Percentiles rank a stretch among this genome's conserved stretches.
Evolutionary conservation across 2,888 invertebrate species (phyloP).

Genomic region (Microchrysa polita): DNA sequence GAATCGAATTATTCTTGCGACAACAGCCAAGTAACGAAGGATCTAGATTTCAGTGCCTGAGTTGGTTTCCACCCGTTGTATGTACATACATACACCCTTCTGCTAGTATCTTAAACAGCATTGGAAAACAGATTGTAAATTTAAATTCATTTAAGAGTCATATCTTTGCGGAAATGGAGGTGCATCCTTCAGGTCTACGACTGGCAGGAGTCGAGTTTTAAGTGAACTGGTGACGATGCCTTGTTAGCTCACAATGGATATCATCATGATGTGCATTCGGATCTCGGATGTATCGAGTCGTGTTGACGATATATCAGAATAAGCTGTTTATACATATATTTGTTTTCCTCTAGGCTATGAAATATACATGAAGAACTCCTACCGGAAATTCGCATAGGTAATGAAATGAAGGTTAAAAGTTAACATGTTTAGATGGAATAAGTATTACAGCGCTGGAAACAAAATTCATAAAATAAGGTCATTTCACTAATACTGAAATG

Average conservation of each 20-base stretch:
- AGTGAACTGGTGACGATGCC: constrained; percentile 18
- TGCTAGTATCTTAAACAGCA: too few relatives aligned
- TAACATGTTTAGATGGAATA: too few relatives aligned
- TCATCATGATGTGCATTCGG: background rate
- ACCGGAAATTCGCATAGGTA: background rate
- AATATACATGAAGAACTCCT: background rate
- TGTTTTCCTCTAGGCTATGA: constrained; percentile 8
- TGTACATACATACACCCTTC: too few relatives aligned
- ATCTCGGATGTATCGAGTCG: background rate
- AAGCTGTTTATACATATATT: constrained; percentile 9
- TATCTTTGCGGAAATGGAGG: background rate
- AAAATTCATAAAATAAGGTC: too few relatives aligned
- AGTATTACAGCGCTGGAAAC: too few relatives aligned
- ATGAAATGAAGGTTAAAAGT: background rate
- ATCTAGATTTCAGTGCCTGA: too few relatives aligned
- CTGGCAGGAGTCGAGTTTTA: background rate
- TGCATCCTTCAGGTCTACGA: background rate
- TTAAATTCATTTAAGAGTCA: constrained; percentile 22
- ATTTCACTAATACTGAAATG: too few relatives aligned
- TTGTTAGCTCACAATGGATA: constrained; percentile 4
- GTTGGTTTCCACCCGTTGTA: too few relatives aligned
- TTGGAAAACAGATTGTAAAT: background rate
- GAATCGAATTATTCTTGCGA: too few relatives aligned
- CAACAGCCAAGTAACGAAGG: too few relatives aligned
- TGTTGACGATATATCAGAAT: background rate